phyloP scores from a whole-genome alignment of 2,888 invertebrate species.

The Blastobasis adustella region DNA sequence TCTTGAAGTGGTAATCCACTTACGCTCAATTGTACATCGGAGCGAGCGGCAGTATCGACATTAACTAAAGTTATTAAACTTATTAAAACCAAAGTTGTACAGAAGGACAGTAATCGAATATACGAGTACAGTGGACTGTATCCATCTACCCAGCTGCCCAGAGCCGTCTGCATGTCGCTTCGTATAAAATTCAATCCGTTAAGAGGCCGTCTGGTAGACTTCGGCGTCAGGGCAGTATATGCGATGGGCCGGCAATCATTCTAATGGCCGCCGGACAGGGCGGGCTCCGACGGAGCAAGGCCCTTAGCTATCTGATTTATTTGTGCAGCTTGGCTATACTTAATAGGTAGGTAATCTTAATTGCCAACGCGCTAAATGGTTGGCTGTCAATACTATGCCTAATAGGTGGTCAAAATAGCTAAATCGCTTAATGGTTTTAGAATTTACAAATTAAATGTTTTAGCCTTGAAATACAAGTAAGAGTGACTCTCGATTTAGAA shows the following conservation, averaged over 20 bases:
- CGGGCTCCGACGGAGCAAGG: neutral
- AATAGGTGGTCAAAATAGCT: too few species aligned
- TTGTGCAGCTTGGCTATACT: too few species aligned
- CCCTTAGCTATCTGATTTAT: neutral
- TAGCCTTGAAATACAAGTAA: too few species aligned
- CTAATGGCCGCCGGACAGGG: constrained; percentile 44
- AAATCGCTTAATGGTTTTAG: too few species aligned
- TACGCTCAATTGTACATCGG: too few species aligned
- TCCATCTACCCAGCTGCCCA: neutral
- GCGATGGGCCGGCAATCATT: constrained; percentile 58
- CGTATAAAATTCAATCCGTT: constrained; percentile 61
- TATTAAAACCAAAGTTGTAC: neutral
- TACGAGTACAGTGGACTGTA: neutral
- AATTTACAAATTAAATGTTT: too few species aligned
- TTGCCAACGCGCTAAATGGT: too few species aligned
- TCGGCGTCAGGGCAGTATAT: constrained; percentile 35
- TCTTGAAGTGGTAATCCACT: too few species aligned
- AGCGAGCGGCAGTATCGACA: neutral
- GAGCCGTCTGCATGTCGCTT: constrained; percentile 9
- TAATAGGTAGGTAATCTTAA: too few species aligned
- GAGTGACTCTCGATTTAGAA: too few species aligned
- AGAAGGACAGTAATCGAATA: neutral
- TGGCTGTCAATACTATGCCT: too few species aligned
- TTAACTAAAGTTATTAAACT: neutral
- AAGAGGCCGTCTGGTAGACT: constrained; percentile 51